Evolutionary conservation across 2,113 vertebrate species (phyloP), one percentile per base, ranked within the genome.

Genomic region (Chaetodon trifascialis): DNA sequence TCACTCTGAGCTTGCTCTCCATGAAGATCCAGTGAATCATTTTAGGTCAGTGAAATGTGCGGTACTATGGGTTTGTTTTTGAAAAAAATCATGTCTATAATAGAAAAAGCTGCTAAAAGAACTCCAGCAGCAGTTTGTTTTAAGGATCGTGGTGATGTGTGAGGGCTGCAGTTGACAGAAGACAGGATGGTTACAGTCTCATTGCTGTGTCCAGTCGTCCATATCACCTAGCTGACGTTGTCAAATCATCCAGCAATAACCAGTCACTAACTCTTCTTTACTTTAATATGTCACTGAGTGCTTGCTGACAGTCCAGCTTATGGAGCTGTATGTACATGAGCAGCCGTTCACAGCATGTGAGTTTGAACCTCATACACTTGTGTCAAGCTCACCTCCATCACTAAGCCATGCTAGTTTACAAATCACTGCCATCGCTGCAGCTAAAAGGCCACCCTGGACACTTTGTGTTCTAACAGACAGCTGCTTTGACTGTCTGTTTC

Each of bases 361-460:
- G 15, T 40, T 36, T 54, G 0, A 34, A 30, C 15, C 36, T 12
- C 42, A 16, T 40, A 15, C 16, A 25, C 23, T 21, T 0, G 7
- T 75, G 51, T 51, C 19, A 40, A 19, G 10, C 59, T 74, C 49
- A 14, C 63, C 10, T 30, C 46, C 47, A 63, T 44, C 34, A 21
- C 34, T 55, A 25, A 77, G 42, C 46, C 15, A n/a, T 15, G 23
- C 59, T 59, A 3, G 12, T 74, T 76, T 58, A 8, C 56, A 11
- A 60, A 65, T 73, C 54, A 63, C 40, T 79, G 75, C 80, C 60
- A 65, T 40, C 23, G 15, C 42, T 30, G 42, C 30, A 56, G n/a
- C 73, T 68, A 44, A 25, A 65, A 15, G 40, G n/a, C 55, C 54
- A 54, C 79, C 1, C 9, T 5, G 59, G 11, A 23, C 16, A 11